Evolutionary conservation across 1,140 invertebrate species (phyloP).

Genomic region (Eurytemora carolleeae): DNA sequence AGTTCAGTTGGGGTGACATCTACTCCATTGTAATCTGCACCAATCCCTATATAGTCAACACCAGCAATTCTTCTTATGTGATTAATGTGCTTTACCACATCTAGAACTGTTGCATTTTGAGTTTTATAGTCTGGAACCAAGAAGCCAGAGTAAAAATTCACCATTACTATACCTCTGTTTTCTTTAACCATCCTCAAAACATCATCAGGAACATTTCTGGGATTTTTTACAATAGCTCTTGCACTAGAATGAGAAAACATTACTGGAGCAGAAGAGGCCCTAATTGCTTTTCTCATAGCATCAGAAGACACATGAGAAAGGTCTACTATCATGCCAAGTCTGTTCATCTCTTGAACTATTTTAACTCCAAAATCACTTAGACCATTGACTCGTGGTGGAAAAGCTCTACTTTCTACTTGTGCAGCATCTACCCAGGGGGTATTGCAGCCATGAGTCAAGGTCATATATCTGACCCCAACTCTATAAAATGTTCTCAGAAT

Average conservation of each 20-base stretch:
- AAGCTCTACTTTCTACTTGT: neutral
- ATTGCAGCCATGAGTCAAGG: constrained; percentile 61
- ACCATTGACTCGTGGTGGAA: neutral
- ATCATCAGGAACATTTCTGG: constrained; percentile 27
- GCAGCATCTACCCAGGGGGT: constrained; percentile 35
- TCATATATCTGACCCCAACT: constrained; percentile 55
- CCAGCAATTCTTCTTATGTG: constrained; percentile 22
- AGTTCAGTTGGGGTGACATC: constrained; percentile 39
- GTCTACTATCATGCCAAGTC: constrained; percentile 43
- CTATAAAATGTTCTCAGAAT: constrained; percentile 58
- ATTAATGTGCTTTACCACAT: constrained; percentile 26
- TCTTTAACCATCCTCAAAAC: constrained; percentile 23
- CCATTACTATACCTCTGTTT: constrained; percentile 77
- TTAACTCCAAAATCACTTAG: constrained; percentile 19
- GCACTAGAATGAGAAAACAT: constrained; percentile 32
- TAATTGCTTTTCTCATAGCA: constrained; percentile 36
- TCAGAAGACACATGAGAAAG: constrained; percentile 38
- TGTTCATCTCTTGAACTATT: constrained; percentile 39
- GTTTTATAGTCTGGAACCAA: constrained; percentile 26
- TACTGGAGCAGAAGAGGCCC: constrained; percentile 32
- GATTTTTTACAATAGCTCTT: constrained; percentile 24
- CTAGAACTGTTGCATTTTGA: neutral
- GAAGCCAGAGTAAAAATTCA: constrained; percentile 72
- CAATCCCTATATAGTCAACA: constrained; percentile 17
- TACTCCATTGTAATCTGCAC: constrained; percentile 18